Evolutionary conservation across 1,140 invertebrate genomes (phyloP), one percentile per base, ranked within the genome.

Genomic region (Ips nitidus): DNA sequence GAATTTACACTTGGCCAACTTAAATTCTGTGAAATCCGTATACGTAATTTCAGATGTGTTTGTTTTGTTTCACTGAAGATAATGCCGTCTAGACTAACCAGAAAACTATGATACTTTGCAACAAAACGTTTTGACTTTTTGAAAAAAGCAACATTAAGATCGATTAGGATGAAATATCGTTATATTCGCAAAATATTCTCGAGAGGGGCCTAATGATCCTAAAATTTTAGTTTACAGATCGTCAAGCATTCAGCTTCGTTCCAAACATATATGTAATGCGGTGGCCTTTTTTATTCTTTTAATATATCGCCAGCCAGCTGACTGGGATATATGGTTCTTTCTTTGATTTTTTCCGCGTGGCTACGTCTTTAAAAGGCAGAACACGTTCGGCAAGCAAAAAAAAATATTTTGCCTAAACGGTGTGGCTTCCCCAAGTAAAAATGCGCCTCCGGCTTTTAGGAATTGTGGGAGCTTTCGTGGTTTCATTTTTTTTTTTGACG

Each of bases 231-330:
- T 63, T 53, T 53, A 41, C 38, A 4, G 7, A 52, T 50, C 62
- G 55, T 64, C 40, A 66, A 42, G 36, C 50, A 39, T 66, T 66
- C 52, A 8, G 4, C 36, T 8, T 43, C 39, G 40, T 66, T 7
- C 53, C 36, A 56, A n/a, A 66, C 56, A 57, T 66, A 57, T 56
- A 53, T 66, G 39, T 66, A 66, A 56, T 66, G 39, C 41, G 8
- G 52, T 56, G 41, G 61, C 41, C 43, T 60, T 61, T 61, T 69
- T 68, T 53, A 60, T 61, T 69, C 66, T 69, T 69, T 69, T 62
- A 69, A 69, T 69, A 69, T 61, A 69, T 69, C 47, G 58, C 50
- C 66, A 61, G 45, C 66, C 66, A 37, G 66, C 58, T 69, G 66
- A 69, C 66, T 69, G 43, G 38, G 40, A 68, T 68, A 68, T 68